A percentile compares a stretch with the other conserved stretches of the same genome.
Conservation (phyloP, 2,797 vertebrate genomes). For the Sus cebifrons region DNA sequence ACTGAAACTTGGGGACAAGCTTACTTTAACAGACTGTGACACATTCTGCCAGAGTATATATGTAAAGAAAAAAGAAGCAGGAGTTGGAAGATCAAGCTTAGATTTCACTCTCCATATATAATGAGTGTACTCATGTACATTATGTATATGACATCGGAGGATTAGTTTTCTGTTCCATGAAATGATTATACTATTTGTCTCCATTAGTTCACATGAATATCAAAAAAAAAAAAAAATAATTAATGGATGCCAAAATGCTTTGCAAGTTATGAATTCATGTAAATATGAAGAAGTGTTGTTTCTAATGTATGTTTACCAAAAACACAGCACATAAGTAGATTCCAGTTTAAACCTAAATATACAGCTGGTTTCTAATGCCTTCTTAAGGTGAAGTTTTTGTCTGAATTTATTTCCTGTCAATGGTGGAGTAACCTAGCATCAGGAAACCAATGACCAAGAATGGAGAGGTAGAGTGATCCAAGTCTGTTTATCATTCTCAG, state of each 20-base stretch:
- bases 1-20: background rate
- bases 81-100: background rate
- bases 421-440: background rate
- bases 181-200: background rate
- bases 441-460: background rate
- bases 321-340: background rate
- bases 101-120: background rate
- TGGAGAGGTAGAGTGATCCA: background rate
- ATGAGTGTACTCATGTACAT: background rate
- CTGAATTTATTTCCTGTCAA: background rate
- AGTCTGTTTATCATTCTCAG: background rate
- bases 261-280: background rate
- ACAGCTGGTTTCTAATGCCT: background rate
- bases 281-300: background rate
- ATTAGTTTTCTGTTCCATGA: background rate
- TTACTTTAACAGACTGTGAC: slow-evolving; percentile 27
- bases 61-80: background rate
- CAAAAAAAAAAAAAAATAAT: background rate
- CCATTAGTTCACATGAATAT: background rate
- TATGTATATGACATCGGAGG: background rate
- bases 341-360: background rate
- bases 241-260: background rate
- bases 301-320: background rate
- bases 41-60: background rate
- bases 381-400: background rate